Evolutionary conservation across 2,113 vertebrate genomes (phyloP).

Genomic region (Sciurus niger): DNA sequence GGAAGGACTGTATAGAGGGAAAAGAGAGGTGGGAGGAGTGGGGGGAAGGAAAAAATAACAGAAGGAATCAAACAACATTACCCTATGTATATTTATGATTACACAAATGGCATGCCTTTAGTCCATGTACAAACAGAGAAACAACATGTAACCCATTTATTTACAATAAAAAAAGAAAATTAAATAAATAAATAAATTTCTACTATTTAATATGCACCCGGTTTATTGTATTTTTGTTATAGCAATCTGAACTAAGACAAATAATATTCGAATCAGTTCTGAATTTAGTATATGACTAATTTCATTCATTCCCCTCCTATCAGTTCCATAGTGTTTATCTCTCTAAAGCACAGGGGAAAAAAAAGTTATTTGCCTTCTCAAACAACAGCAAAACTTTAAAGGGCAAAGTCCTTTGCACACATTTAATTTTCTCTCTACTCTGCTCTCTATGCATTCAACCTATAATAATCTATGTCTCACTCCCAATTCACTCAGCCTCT

Average conservation of each 20-base stretch:
- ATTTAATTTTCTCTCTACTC: background rate
- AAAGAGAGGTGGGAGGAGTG: no score
- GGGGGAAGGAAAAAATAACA: no score
- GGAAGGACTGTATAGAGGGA: no score
- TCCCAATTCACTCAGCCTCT: background rate
- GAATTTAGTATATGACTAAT: background rate
- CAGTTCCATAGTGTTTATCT: background rate
- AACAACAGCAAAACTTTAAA: slow-evolving; percentile 26
- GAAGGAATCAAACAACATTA: no score
- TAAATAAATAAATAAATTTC: no score
- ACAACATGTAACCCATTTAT: no score
- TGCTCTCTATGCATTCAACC: background rate
- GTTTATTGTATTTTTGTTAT: background rate
- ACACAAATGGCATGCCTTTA: no score
- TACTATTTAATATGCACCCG: background rate
- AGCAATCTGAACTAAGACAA: background rate
- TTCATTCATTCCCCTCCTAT: background rate
- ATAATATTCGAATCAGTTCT: background rate
- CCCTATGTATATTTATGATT: no score
- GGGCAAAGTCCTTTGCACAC: background rate
- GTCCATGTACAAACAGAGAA: no score
- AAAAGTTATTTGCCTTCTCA: background rate
- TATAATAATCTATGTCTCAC: background rate
- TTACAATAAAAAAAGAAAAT: no score
- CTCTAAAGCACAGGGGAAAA: background rate